These are phyloP conservation scores for Turritopsis dohrnii DNA, from an alignment of 30 jellyfish, hydroid and myxozoan genomes.

Conservation along the genomic window DNA sequence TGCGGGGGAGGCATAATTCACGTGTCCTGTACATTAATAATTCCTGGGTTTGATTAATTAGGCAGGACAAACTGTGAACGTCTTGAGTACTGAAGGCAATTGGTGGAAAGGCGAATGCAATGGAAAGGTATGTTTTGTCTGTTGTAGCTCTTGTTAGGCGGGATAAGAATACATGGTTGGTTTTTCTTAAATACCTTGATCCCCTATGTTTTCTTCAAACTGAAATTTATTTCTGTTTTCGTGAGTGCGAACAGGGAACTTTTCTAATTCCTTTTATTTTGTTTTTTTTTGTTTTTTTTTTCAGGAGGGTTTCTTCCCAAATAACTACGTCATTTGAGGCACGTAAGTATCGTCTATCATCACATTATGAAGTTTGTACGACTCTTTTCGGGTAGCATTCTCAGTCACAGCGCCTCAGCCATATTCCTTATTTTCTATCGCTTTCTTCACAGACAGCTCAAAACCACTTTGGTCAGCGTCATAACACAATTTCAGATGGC, in stretches of 20 bases:
- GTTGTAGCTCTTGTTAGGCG: not conserved
- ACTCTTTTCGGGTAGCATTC: too few species aligned
- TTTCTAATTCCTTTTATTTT: not conserved
- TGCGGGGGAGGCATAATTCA: too few species aligned
- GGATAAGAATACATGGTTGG: too few species aligned
- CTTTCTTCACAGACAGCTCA: not conserved
- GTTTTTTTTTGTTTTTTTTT: not conserved
- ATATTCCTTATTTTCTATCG: not conserved
- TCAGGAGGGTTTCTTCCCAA: conserved; percentile 84
- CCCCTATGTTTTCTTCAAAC: too few species aligned
- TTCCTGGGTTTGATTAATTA: not conserved
- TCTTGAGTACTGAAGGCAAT: conserved; percentile 55
- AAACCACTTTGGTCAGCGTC: not conserved
- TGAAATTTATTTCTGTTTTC: too few species aligned
- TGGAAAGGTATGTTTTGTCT: conserved; percentile 52
- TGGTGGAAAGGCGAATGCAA: conserved; percentile 94
- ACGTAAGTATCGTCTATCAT: not conserved
- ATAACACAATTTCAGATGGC: not conserved
- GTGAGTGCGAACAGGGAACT: not conserved
- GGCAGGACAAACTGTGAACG: conserved; percentile 50
- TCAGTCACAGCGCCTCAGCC: too few species aligned
- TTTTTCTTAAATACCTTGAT: too few species aligned
- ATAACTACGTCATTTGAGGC: conserved; percentile 42
- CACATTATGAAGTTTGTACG: not conserved
- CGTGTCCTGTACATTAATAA: too few species aligned